These are phyloP conservation scores for Aldrovandia affinis DNA, from an alignment of 2,797 vertebrate genomes.

Conservation along the genomic window DNA sequence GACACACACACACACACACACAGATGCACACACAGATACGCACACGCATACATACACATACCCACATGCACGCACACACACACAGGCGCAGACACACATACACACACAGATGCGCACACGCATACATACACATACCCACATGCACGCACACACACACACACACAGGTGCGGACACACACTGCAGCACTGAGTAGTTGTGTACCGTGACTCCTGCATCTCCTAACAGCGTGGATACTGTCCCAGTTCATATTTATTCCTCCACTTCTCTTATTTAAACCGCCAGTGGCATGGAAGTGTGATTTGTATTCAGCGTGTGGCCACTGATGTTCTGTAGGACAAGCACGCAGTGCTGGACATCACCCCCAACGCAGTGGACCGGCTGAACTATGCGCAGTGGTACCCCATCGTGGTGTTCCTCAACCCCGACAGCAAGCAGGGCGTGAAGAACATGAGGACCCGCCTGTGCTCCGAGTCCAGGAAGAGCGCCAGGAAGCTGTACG, in stretches of 20 bases:
- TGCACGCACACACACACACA: too few species aligned
- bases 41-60: too few species aligned
- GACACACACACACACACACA: too few species aligned
- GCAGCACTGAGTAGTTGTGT: not conserved
- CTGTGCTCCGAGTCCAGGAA: conserved; percentile 95
- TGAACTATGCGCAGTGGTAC: conserved; percentile 99
- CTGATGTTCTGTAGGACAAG: conserved; percentile 82
- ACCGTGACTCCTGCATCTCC: not conserved
- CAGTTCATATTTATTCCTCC: not conserved
- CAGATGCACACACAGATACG: too few species aligned
- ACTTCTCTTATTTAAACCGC: not conserved
- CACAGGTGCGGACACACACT: too few species aligned
- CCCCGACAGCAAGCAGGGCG: conserved; percentile 96
- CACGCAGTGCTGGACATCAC: conserved; percentile 97
- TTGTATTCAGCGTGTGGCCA: not conserved
- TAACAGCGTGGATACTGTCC: not conserved
- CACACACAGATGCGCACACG: too few species aligned
- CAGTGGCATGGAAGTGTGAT: not conserved
- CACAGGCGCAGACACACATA: too few species aligned
- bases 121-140: too few species aligned
- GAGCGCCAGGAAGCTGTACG: conserved; percentile 95
- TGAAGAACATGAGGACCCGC: conserved; percentile 97
- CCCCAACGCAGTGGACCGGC: conserved; percentile 94
- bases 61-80: too few species aligned
- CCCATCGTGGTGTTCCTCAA: conserved; percentile 98